Evolutionary conservation across 2,113 vertebrate species (phyloP), one percentile per base, ranked within the genome.

Genomic region (Chaetodon auriga): DNA sequence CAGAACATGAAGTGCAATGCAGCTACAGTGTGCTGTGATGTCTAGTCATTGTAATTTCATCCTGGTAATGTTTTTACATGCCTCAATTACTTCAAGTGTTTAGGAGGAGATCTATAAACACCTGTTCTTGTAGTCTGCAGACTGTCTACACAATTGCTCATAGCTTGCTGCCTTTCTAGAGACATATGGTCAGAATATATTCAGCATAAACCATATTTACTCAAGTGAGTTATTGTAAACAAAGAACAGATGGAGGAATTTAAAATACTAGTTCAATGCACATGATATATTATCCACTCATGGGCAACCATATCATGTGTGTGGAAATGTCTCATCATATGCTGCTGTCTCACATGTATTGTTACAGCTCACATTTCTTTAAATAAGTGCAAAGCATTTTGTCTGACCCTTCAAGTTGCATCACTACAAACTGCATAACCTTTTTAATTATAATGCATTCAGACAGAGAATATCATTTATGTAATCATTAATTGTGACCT

Each of bases 151-250:
- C 57, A 77, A n/a, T 76, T 80, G 65, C 25, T 64, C 38, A 57
- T 35, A 79, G 61, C 61, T 19, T n/a, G 14, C 55, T 64, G 57
- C 10, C 57, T 48, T 25, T 58, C 60, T 73, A 11, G 45, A 66
- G 14, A 54, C 88, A 82, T 82, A 82, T 82, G 82, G 73, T 75
- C 9, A 19, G 12, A 58, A 78, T 63, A 58, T 49, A 30, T 70
- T 60, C 60, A 53, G 14, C 15, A 61, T 58, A 36, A 71, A 82
- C 45, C 46, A 7, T 49, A 68, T 80, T 85, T 69, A 48, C 61
- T 65, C 72, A 57, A 66, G 58, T 23, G 25, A 38, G 51, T 68
- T 76, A 69, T 53, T 68, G 72, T 64, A 72, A 80, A 23, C 51
- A 49, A 62, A 46, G 64, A 75, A 55, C 81, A 83, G 81, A 78